Evolutionary conservation across 2,797 vertebrate species (phyloP).

Genomic region (Pangasius sanitwongsei): DNA sequence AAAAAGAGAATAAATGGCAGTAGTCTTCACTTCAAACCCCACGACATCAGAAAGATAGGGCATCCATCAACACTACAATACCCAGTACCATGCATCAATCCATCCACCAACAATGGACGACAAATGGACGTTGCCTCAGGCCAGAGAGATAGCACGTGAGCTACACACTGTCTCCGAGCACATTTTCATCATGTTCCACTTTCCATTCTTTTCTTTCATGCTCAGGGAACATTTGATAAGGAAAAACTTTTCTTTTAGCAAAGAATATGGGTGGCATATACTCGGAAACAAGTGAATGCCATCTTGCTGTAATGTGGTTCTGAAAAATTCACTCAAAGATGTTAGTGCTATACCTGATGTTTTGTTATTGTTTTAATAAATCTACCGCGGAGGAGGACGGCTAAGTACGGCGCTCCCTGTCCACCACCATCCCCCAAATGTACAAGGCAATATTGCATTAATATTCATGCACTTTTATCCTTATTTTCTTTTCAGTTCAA

Average conservation of each 20-base stretch:
- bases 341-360: conserved; percentile 54
- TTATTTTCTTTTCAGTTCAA: not conserved
- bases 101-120: conserved; percentile 52
- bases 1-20: conserved; percentile 39
- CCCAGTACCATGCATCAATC: conserved; percentile 69
- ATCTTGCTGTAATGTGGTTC: conserved; percentile 54
- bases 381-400: conserved; percentile 24
- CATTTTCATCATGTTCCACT: conserved; percentile 60
- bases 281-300: conserved; percentile 51
- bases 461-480: conserved; percentile 61
- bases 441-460: conserved; percentile 20
- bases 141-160: conserved; percentile 37
- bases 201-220: conserved; percentile 52
- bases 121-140: conserved; percentile 23
- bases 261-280: conserved; percentile 67
- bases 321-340: conserved; percentile 70
- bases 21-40: conserved; percentile 52
- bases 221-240: conserved; percentile 63
- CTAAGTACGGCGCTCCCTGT: not conserved
- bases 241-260: conserved; percentile 66
- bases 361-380: conserved; percentile 60
- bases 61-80: conserved; percentile 77
- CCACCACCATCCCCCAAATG: conserved; percentile 23
- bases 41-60: conserved; percentile 41
- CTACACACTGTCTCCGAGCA: conserved; percentile 54